Percentiles rank a stretch among this genome's conserved stretches.
Evolutionary conservation across 2,113 vertebrate genomes (phyloP).

Genomic region (Rallus limicola): DNA sequence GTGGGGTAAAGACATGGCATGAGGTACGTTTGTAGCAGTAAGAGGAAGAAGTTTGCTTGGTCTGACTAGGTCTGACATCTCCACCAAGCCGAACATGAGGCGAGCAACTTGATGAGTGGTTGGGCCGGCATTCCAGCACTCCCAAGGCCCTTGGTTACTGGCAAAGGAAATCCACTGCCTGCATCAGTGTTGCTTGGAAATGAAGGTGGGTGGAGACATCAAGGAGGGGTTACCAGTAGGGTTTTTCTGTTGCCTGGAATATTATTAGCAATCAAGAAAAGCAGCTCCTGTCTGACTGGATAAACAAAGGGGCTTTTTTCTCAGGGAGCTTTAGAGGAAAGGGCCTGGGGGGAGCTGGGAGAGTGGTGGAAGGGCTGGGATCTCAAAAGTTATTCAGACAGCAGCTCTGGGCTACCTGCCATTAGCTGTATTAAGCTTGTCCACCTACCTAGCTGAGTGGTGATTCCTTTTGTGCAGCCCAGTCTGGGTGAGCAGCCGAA

Average conservation of each 20-base stretch:
- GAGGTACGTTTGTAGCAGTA: background rate
- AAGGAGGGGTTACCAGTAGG: background rate
- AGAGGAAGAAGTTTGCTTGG: background rate
- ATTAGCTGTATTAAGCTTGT: background rate
- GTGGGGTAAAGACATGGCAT: background rate
- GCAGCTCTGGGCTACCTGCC: background rate
- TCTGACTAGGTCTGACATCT: background rate
- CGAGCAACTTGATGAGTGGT: background rate
- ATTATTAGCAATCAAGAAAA: background rate
- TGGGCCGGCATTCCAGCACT: background rate
- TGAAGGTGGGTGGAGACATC: background rate
- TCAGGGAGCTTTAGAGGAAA: background rate
- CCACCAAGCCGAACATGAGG: background rate
- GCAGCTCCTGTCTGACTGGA: background rate
- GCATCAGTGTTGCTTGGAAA: background rate
- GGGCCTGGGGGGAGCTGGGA: background rate
- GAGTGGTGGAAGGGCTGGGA: background rate
- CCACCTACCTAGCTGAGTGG: background rate
- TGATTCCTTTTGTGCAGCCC: background rate
- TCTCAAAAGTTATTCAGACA: background rate
- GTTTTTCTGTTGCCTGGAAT: background rate
- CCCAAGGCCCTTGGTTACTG: background rate
- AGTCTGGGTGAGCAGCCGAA: background rate
- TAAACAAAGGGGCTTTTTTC: background rate
- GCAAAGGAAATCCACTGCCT: background rate